phyloP scores from a whole-genome alignment of 2,888 invertebrate genomes.

The Leuctra nigra region DNA sequence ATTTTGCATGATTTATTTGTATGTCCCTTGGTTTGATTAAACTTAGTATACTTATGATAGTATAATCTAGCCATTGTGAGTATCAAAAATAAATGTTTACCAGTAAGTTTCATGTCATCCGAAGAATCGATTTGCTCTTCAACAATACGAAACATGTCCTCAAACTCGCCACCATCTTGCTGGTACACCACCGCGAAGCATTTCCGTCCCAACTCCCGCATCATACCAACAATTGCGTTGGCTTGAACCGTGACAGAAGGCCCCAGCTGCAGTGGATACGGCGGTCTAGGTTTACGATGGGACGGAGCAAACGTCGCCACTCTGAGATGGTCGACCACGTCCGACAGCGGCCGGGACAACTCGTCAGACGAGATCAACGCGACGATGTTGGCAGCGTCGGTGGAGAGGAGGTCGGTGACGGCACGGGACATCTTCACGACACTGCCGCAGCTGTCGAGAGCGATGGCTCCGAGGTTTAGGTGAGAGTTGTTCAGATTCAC shows the following conservation, averaged over 20 bases:
- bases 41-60: not conserved
- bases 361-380: conserved; percentile 28
- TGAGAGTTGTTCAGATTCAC: conserved; percentile 29
- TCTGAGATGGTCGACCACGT: conserved; percentile 26
- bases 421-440: conserved; percentile 27
- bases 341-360: conserved; percentile 23
- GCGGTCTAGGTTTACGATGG: conserved; percentile 25
- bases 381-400: conserved; percentile 16
- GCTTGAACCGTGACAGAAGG: conserved; percentile 24
- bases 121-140: conserved; percentile 20
- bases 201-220: conserved; percentile 20
- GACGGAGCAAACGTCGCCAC: conserved; percentile 27
- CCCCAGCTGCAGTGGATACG: conserved; percentile 29
- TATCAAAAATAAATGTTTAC: not conserved
- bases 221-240: conserved; percentile 19
- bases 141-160: conserved; percentile 26
- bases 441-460: conserved; percentile 35
- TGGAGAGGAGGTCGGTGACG: conserved; percentile 26
- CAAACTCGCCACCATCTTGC: conserved; percentile 28
- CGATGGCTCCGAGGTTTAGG: conserved; percentile 33
- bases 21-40: not conserved
- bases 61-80: too few relatives aligned
- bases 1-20: not conserved
- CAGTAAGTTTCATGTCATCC: conserved; percentile 7
- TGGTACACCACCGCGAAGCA: conserved; percentile 26